phyloP scores from a whole-genome alignment of 1,140 invertebrate species.

The Platyura marginata region DNA sequence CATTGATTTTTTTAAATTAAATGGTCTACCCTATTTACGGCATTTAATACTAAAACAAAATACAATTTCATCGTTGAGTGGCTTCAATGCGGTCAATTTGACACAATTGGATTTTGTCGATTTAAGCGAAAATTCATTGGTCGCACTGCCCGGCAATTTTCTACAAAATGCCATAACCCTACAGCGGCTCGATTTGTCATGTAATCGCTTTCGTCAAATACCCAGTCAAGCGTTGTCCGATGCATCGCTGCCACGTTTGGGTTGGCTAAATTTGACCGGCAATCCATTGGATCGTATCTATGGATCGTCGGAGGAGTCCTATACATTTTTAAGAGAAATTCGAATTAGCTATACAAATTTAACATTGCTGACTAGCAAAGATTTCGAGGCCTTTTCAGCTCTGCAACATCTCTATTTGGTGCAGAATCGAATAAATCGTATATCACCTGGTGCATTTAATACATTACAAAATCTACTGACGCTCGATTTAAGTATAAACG shows the following conservation, averaged over 20 bases:
- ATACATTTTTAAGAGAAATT: constrained; percentile 48
- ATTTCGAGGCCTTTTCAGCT: constrained; percentile 71
- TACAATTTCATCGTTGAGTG: constrained; percentile 49
- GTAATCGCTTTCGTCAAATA: constrained; percentile 63
- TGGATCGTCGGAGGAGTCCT: constrained; percentile 20
- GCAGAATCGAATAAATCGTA: constrained; percentile 54
- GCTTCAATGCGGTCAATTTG: constrained; percentile 55
- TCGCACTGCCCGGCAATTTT: constrained; percentile 65
- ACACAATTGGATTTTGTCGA: constrained; percentile 51
- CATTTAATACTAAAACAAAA: constrained; percentile 59
- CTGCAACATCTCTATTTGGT: constrained; percentile 54
- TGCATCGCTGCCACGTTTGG: constrained; percentile 46
- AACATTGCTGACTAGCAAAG: constrained; percentile 66
- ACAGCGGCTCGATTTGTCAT: constrained; percentile 55
- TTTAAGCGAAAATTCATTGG: constrained; percentile 51
- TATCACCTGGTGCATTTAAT: constrained; percentile 71
- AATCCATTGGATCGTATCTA: constrained; percentile 56
- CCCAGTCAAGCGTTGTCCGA: constrained; percentile 61
- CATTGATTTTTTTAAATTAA: constrained; percentile 58
- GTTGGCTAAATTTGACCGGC: constrained; percentile 58
- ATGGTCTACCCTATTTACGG: constrained; percentile 47
- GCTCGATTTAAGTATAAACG: constrained; percentile 67
- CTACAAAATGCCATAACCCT: constrained; percentile 51
- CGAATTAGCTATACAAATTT: constrained; percentile 68
- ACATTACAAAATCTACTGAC: constrained; percentile 54